Evolutionary conservation across 2,888 invertebrate genomes (phyloP), one percentile per base, ranked within the genome.

Genomic region (Hyppa rectilinea): DNA sequence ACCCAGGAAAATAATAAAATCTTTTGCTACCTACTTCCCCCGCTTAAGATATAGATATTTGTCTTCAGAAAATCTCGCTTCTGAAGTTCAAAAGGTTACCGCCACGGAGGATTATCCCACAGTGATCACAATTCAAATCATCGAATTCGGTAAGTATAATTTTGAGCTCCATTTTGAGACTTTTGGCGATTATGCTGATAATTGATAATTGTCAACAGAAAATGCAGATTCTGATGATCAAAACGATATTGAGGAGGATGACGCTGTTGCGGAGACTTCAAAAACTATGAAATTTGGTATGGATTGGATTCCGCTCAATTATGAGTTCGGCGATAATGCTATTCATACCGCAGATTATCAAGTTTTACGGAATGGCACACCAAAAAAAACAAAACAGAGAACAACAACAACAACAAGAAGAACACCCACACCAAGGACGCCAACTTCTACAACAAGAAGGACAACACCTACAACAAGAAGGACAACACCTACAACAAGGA

Each of bases 21-120:
- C 64, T 6, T 79, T 68, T 62, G 34, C 78, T 17, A 78, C 9
- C 12, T 81, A 79, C 31, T 79, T 79, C 10, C 82, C 78, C 0
- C 9, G 20, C 0, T 43, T 77, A 10, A 38, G 26, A n/a, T 26
- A 34, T 5, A 76, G 29, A 58, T 10, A 56, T 26, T 10, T 12
- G n/a, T 10, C 23, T 12, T 58, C 14, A 53, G 29, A 10, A 20
- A 34, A 20, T 50, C 5, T 26, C 17, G n/a, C 52, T 52, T 6
- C 12, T 56, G 45, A 26, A 7, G 34, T 75, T 26, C 45, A 14
- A 40, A 49, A 40, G 12, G 36, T 55, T 20, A 23, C 14, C 23
- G n/a, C n/a, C n/a, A n/a, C 1, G 29, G 47, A 59, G 2, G 20
- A 36, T 6, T 26, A 66, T 17, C 14, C 12, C 20, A 10, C 14